Conservation (phyloP, 2,113 vertebrate genomes). For the pig (Sus scrofa) region T2T-Sscrofa CM000824.6:153510001-153510500, state of each 20-base stretch:
- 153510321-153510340: not conserved
- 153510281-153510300: not conserved
- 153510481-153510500: not conserved
- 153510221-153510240: not conserved
- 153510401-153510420: not conserved
- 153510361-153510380: not conserved
- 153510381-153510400: not conserved
- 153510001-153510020: not conserved
- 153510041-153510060: not conserved
- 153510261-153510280: not conserved
- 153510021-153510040: not conserved
- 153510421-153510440: not conserved
- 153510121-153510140: not conserved
- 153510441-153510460: not conserved
- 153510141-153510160: not conserved
- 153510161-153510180: not conserved
- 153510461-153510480: not conserved
- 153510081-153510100: not conserved
- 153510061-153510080: not conserved
- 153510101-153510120: not conserved
- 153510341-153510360: not conserved
- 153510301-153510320: not conserved
- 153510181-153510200: not conserved
- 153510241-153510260: not conserved
- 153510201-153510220: not conserved